These are phyloP conservation scores for Anarhynchus alexandrinus DNA, from an alignment of 2,113 vertebrate genomes.

Conservation along the genomic window DNA sequence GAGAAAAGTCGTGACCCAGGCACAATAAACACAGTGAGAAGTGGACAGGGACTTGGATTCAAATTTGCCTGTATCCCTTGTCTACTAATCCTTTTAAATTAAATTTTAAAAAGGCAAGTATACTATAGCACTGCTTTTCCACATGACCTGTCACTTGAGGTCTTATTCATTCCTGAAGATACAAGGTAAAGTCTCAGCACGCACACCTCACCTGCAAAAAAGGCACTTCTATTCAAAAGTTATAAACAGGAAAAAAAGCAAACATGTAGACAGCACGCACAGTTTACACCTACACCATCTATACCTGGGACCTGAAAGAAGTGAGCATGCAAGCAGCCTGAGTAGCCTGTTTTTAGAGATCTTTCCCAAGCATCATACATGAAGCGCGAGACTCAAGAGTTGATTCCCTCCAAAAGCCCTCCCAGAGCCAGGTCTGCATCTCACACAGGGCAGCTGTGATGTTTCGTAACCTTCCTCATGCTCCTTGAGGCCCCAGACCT, in stretches of 20 bases:
- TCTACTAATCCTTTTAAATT: neutral
- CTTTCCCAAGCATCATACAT: neutral
- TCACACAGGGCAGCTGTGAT: neutral
- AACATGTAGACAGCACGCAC: neutral
- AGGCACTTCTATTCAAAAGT: neutral
- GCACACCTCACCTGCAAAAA: neutral
- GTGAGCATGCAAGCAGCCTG: neutral
- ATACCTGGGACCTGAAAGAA: neutral
- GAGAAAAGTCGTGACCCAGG: neutral
- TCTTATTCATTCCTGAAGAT: neutral
- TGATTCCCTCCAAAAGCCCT: neutral
- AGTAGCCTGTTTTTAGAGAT: neutral
- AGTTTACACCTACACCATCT: neutral
- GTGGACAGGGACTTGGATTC: neutral
- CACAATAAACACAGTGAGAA: rapidly evolving
- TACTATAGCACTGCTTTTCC: neutral
- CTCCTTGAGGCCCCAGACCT: neutral
- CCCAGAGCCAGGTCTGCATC: neutral
- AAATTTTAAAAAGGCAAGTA: neutral
- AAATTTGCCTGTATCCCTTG: neutral
- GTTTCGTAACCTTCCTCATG: neutral
- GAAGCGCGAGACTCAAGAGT: neutral
- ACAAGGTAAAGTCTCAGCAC: neutral
- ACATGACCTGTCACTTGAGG: neutral
- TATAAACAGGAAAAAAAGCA: neutral